phyloP scores from a whole-genome alignment of 2,888 invertebrate species.

The Koerneria pararmatus region DNA sequence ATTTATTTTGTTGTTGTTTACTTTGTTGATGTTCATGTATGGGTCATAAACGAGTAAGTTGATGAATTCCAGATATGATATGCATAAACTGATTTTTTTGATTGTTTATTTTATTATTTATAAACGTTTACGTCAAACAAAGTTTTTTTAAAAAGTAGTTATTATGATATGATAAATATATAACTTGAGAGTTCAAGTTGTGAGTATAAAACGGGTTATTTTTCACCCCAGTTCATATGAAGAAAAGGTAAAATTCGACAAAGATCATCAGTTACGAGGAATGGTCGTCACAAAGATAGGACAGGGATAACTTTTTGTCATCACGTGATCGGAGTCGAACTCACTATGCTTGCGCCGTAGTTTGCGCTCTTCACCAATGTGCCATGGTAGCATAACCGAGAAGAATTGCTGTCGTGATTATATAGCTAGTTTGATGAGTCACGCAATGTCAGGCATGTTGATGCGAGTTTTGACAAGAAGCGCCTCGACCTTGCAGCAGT shows the following conservation, averaged over 20 bases:
- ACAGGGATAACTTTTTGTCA: slow-evolving; percentile 24
- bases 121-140: not conserved
- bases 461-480: too few relatives aligned
- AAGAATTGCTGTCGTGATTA: too few relatives aligned
- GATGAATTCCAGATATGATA: slow-evolving; percentile 5
- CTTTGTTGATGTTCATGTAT: not conserved
- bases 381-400: slow-evolving; percentile 1
- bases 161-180: not conserved
- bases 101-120: not conserved
- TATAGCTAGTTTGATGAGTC: too few relatives aligned
- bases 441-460: too few relatives aligned
- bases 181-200: not conserved
- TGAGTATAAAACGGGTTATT: not conserved
- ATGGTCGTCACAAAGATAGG: slow-evolving; percentile 20
- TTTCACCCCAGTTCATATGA: not conserved
- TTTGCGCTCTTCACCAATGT: not conserved
- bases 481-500: too few relatives aligned
- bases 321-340: slow-evolving; percentile 18
- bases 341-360: not conserved
- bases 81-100: not conserved
- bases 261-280: slow-evolving; percentile 20
- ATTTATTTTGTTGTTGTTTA: slow-evolving; percentile 3
- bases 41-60: not conserved
- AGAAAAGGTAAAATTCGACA: slow-evolving; percentile 10
- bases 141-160: not conserved